These are phyloP conservation scores for Cordilura impudica DNA, from an alignment of 2,888 invertebrate species.

Conservation along the genomic window DNA sequence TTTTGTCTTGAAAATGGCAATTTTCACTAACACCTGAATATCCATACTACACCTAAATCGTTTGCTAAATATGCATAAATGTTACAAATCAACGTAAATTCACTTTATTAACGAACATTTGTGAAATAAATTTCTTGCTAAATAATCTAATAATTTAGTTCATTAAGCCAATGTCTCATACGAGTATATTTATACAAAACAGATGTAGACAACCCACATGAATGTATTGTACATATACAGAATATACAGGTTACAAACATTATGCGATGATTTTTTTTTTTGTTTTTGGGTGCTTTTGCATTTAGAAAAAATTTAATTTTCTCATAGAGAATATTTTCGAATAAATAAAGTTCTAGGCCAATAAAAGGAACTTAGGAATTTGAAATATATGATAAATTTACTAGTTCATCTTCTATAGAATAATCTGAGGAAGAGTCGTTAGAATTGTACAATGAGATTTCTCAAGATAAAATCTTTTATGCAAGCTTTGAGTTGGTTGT, in stretches of 20 bases:
- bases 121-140: constrained; percentile 30
- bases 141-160: constrained; percentile 56
- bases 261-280: too few relatives aligned
- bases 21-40: neutral
- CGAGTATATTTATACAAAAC: neutral
- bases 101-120: constrained; percentile 33
- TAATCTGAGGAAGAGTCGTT: neutral
- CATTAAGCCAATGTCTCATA: constrained; percentile 28
- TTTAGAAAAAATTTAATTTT: neutral
- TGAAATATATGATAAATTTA: neutral
- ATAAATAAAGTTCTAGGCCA: constrained; percentile 19
- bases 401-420: neutral
- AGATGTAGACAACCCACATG: constrained; percentile 1
- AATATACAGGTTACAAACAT: too few relatives aligned
- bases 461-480: neutral
- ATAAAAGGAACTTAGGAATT: neutral
- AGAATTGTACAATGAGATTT: neutral
- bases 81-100: constrained; percentile 22
- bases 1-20: neutral
- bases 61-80: constrained; percentile 25
- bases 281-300: neutral
- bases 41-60: neutral
- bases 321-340: neutral
- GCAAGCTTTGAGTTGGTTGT: constrained; percentile 4
- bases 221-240: neutral